phyloP scores from a whole-genome alignment of 1,140 invertebrate species.

The Atta cephalotes region DNA sequence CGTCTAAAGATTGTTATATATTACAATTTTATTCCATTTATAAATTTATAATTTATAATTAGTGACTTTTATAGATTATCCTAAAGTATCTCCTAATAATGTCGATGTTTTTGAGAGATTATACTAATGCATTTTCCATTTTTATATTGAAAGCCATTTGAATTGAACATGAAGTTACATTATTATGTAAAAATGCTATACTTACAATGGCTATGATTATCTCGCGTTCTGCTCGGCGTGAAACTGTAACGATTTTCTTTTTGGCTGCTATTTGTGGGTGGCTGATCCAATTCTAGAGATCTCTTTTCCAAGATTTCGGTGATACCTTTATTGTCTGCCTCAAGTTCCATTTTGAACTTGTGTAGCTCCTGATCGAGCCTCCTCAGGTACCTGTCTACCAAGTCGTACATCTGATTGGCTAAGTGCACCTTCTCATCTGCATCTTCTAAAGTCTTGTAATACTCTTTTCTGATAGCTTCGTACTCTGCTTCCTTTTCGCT shows the following conservation, averaged over 20 bases:
- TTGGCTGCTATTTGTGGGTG: slow-evolving; percentile 87
- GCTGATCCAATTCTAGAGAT: slow-evolving; percentile 93
- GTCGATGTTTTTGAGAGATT: neutral
- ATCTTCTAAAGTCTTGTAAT: slow-evolving; percentile 97
- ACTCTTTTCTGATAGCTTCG: slow-evolving; percentile 94
- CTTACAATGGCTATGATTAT: slow-evolving; percentile 85
- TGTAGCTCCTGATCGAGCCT: slow-evolving; percentile 97
- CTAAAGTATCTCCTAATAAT: neutral
- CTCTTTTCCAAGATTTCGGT: slow-evolving; percentile 98
- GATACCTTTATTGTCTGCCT: slow-evolving; percentile 99
- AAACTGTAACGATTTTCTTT: slow-evolving; percentile 89
- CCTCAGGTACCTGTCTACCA: slow-evolving; percentile 97
- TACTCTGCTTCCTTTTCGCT: slow-evolving; percentile 94
- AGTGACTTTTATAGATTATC: neutral
- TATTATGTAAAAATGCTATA: slow-evolving; percentile 40
- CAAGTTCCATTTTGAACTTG: slow-evolving; percentile 99
- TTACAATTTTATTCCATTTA: neutral
- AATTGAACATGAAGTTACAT: neutral
- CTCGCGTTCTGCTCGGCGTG: slow-evolving; percentile 82
- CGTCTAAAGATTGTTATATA: neutral
- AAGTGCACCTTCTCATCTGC: slow-evolving; percentile 95
- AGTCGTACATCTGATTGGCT: slow-evolving; percentile 97
- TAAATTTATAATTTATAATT: neutral
- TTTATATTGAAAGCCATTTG: neutral
- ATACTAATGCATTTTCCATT: neutral